Evolutionary conservation across 2,888 invertebrate species (phyloP), one percentile per base, ranked within the genome.

Genomic region (Gortyna flavago): DNA sequence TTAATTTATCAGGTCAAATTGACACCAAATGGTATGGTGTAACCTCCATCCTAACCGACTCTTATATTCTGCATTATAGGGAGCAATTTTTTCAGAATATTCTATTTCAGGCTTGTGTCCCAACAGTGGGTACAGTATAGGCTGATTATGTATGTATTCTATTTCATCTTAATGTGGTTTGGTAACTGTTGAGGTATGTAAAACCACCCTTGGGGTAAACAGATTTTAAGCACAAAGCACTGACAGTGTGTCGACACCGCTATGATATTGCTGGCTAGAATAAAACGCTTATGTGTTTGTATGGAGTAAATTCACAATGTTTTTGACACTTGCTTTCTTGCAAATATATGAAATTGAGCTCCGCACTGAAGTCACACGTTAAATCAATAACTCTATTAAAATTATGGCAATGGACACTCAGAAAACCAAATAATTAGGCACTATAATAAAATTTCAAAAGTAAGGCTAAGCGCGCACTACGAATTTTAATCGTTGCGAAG

Each of bases 171-270:
- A 62, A 32, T 64, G 62, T 61, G 57, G 11, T 48, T 57, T 41
- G 38, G 41, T 57, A 11, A 61, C 48, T 72, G 0, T 38, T 11
- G 35, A 81, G 75, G 79, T 81, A 79, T 57, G 79, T 67, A 57
- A 61, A 51, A 38, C 7, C 9, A 11, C 16, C 13, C 41, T 16
- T n/a, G 11, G 11, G 25, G 18, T 59, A 29, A 51, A 67, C 38
- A 32, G 41, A 32, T 44, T 13, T 48, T 16, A 29, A 48, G 78
- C 68, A 65, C 51, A 38, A 69, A 69, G 57, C 78, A 80, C 59
- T 44, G 65, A 44, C 21, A 65, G 25, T 54, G 51, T 69, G 51
- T 35, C n/a, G 6, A 29, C 69, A 70, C 59, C 5, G 29, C 38
- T 69, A 51, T 69, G 41, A 21, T 68, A 62, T 62, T 38, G 18